These are phyloP conservation scores for Cossypha caffra DNA, from an alignment of 2,797 vertebrate genomes.

Conservation along the genomic window DNA sequence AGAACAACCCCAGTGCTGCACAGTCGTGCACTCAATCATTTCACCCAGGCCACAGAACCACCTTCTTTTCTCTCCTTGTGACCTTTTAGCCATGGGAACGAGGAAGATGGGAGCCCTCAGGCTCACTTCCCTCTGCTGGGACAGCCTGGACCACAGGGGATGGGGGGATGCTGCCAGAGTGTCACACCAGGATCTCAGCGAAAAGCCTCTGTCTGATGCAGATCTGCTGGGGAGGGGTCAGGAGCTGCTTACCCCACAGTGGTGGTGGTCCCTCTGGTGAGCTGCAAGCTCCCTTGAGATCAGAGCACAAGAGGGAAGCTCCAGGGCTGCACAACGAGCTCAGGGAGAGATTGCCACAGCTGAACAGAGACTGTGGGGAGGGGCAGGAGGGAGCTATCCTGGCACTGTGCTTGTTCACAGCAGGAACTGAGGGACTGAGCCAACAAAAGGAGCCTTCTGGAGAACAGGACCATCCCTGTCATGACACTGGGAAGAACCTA, in stretches of 20 bases:
- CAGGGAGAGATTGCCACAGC: slow-evolving; percentile 72
- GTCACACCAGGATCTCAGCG: background rate
- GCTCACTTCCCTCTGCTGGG: slow-evolving; percentile 60
- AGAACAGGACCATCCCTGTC: background rate
- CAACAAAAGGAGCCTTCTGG: background rate
- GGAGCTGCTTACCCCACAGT: slow-evolving; percentile 38
- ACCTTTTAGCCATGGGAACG: slow-evolving; percentile 53
- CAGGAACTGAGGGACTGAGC: background rate
- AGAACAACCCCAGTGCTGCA: background rate
- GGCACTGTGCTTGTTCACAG: background rate
- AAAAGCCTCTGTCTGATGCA: background rate
- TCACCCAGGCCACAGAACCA: background rate
- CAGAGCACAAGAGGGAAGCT: slow-evolving; percentile 75
- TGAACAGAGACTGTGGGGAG: background rate
- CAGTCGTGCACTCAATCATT: background rate
- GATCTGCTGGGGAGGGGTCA: background rate
- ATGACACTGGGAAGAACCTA: background rate
- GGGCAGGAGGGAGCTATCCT: background rate
- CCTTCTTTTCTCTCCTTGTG: slow-evolving; percentile 13
- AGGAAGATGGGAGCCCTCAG: slow-evolving; percentile 52
- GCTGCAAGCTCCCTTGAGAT: slow-evolving; percentile 57
- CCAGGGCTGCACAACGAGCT: slow-evolving; percentile 65
- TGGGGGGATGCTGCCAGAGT: background rate
- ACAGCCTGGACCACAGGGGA: slow-evolving; percentile 29
- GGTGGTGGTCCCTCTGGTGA: slow-evolving; percentile 58